Evolutionary conservation across 1,140 invertebrate species (phyloP).

Genomic region (Coptotermes formosanus): DNA sequence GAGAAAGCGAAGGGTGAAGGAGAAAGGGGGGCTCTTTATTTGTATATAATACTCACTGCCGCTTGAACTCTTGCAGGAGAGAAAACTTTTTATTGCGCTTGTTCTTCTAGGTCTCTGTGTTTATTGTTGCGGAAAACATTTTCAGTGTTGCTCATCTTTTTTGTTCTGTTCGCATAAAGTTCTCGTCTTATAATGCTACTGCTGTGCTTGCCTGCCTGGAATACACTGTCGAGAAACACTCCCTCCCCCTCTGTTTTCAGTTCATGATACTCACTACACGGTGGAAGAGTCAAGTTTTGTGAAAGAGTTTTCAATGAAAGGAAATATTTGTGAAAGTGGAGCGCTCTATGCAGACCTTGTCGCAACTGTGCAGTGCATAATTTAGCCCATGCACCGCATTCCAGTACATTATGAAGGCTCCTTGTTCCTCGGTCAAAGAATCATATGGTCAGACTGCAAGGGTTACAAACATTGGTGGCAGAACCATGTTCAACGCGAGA

Average conservation of each 20-base stretch:
- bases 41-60: constrained; percentile 9
- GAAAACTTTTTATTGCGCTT: neutral
- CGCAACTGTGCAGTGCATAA: neutral
- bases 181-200: neutral
- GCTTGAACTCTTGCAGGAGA: neutral
- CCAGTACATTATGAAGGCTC: no score
- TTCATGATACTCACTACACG: neutral
- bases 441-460: no score
- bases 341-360: neutral
- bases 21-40: neutral
- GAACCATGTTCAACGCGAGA: no score
- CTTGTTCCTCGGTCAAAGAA: no score
- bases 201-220: neutral
- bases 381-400: neutral
- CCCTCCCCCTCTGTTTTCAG: neutral
- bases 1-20: neutral
- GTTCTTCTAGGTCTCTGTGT: constrained; percentile 5
- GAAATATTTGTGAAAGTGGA: neutral
- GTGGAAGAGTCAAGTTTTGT: constrained; percentile 7
- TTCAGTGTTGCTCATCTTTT: constrained; percentile 5
- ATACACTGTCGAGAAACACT: neutral
- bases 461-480: no score
- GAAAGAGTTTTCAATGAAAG: neutral
- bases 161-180: neutral
- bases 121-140: constrained; percentile 12